Percentiles rank a stretch among this genome's conserved stretches.
Conservation (phyloP, 2,888 invertebrate genomes). For the Rotaria sp. region DNA sequence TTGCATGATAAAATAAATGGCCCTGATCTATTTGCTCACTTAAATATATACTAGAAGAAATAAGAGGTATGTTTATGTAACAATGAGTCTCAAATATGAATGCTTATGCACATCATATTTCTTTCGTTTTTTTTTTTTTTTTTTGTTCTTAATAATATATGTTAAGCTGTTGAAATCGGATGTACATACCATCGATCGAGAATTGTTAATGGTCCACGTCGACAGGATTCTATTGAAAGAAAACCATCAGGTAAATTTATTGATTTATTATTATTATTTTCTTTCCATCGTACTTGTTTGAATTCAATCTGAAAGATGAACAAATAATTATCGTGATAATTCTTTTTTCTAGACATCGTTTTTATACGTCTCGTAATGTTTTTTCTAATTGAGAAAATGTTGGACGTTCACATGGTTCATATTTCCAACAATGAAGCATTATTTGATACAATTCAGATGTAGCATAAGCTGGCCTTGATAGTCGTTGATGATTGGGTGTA, state of each 20-base stretch:
- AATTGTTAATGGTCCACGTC: background rate
- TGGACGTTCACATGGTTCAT: slow-evolving; percentile 20
- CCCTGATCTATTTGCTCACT: background rate
- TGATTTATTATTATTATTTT: background rate
- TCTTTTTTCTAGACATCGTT: background rate
- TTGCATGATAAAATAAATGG: background rate
- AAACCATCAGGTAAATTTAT: background rate
- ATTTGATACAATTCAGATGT: slow-evolving; percentile 4
- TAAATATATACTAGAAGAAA: background rate
- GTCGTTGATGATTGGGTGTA: slow-evolving; percentile 6
- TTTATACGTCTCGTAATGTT: background rate
- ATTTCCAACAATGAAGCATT: slow-evolving; percentile 7
- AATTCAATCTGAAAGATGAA: background rate
- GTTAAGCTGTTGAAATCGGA: background rate
- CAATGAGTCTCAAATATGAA: background rate
- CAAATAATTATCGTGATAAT: background rate
- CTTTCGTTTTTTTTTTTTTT: background rate
- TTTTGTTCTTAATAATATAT: background rate
- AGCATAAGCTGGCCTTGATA: background rate
- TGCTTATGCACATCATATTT: background rate
- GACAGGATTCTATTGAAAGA: background rate
- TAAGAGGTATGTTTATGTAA: background rate
- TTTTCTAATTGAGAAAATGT: slow-evolving; percentile 22
- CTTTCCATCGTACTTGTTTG: slow-evolving; percentile 16
- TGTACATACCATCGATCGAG: slow-evolving; percentile 25